Conservation (phyloP, 2,113 vertebrate species). For the Craseonycteris thonglongyai region DNA sequence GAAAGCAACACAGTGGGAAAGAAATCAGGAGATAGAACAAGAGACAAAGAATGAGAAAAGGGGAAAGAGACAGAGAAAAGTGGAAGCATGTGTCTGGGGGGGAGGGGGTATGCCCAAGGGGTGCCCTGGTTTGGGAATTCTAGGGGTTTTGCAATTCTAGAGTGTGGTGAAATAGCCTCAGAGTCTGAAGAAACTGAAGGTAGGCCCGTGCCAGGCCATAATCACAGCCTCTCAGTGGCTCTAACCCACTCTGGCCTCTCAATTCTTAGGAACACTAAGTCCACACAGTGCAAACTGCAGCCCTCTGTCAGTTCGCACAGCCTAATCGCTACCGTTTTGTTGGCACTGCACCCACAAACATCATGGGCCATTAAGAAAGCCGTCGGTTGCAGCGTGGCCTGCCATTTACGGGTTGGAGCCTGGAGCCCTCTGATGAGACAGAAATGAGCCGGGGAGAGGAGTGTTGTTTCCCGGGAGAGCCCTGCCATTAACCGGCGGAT, state of each 20-base stretch:
- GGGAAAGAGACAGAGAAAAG: not conserved
- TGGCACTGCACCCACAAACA: slow-evolving; percentile 69
- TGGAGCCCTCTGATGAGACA: slow-evolving; percentile 63
- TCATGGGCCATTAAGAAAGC: slow-evolving; percentile 78
- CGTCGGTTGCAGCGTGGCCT: slow-evolving; percentile 67
- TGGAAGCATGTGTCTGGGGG: not conserved
- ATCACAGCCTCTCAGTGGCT: slow-evolving; percentile 38
- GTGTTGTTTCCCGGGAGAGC: slow-evolving; percentile 33
- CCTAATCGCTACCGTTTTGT: slow-evolving; percentile 60
- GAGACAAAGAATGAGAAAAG: not conserved
- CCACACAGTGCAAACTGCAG: slow-evolving; percentile 53
- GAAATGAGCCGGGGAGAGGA: slow-evolving; percentile 30
- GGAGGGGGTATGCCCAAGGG: not conserved
- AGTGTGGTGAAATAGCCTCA: slow-evolving; percentile 39
- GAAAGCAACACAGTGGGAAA: not conserved
- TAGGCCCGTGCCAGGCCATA: slow-evolving; percentile 59
- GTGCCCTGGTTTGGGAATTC: slow-evolving; percentile 33
- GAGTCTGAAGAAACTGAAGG: slow-evolving; percentile 25
- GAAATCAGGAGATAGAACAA: not conserved
- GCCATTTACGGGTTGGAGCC: slow-evolving; percentile 74
- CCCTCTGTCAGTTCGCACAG: not conserved
- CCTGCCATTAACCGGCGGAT: slow-evolving; percentile 58
- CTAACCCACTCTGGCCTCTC: slow-evolving; percentile 46
- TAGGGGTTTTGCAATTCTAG: slow-evolving; percentile 31
- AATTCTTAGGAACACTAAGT: slow-evolving; percentile 51